Percentiles rank a stretch among this genome's conserved stretches.
phyloP scores from a whole-genome alignment of 2,113 vertebrate genomes.

The Colossoma macropomum region DNA sequence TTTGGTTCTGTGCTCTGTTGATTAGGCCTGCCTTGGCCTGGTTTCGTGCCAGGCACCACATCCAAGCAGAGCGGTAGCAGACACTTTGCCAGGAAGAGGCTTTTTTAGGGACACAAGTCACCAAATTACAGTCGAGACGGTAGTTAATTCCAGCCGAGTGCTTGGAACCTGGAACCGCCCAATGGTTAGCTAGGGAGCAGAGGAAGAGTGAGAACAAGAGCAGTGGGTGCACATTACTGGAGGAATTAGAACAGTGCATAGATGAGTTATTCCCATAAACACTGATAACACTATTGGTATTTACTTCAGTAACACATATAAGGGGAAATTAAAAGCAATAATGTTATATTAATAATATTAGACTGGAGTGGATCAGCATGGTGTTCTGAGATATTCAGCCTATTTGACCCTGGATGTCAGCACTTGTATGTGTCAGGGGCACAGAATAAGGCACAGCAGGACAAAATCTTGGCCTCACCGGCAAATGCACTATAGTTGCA shows the following conservation, averaged over 20 bases:
- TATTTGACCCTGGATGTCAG: neutral
- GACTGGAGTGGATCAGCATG: neutral
- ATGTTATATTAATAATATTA: neutral
- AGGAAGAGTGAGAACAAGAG: constrained; percentile 39
- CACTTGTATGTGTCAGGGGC: neutral
- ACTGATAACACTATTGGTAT: neutral
- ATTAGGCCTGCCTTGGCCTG: constrained; percentile 24
- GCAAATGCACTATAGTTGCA: neutral
- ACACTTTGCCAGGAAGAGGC: constrained; percentile 71
- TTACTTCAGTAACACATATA: neutral
- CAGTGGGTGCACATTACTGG: constrained; percentile 1
- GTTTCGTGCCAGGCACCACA: constrained; percentile 69
- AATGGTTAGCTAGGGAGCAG: constrained; percentile 49
- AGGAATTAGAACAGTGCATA: neutral
- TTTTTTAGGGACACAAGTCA: constrained; percentile 80
- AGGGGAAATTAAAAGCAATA: neutral
- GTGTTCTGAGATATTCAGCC: neutral
- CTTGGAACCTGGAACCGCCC: constrained; percentile 71
- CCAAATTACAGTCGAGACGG: constrained; percentile 78
- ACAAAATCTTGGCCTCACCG: neutral
- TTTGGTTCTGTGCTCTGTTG: constrained; percentile 51
- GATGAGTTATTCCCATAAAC: neutral
- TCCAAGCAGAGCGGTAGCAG: constrained; percentile 72
- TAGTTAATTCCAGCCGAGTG: constrained; percentile 75
- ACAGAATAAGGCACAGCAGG: neutral